These are phyloP conservation scores for Phenganax marumi DNA, from an alignment of 92 coral and sea anemone genomes.

Conservation along the genomic window DNA sequence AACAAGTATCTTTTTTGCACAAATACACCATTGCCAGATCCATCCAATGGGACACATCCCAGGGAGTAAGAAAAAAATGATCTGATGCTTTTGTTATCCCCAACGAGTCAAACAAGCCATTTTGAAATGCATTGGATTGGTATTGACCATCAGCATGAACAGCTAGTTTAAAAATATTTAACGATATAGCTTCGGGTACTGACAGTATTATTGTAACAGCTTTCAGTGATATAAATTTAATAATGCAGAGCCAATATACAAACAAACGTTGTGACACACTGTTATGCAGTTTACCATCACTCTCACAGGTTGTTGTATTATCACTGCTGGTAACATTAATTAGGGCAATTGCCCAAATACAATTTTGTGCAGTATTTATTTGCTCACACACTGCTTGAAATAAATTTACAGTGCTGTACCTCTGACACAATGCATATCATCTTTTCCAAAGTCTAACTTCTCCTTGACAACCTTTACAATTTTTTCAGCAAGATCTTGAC, in stretches of 20 bases:
- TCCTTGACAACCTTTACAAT: conserved; percentile 1
- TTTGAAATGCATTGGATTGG: conserved; percentile 16
- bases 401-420: background rate
- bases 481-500: conserved; percentile 30
- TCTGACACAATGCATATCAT: conserved; percentile 27
- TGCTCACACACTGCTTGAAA: background rate
- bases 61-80: conserved; percentile 17
- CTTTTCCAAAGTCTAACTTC: conserved; percentile 14
- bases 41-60: too few relatives aligned
- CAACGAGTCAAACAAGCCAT: conserved; percentile 1
- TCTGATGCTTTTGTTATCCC: conserved; percentile 6
- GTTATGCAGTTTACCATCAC: too few relatives aligned
- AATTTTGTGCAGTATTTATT: background rate
- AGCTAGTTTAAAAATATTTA: background rate
- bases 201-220: too few relatives aligned
- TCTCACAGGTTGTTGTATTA: too few relatives aligned
- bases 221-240: background rate
- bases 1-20: background rate
- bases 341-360: background rate
- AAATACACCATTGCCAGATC: conserved; percentile 23
- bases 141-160: too few relatives aligned
- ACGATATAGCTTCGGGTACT: too few relatives aligned
- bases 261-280: too few relatives aligned
- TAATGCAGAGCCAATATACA: too few relatives aligned
- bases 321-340: background rate